These are phyloP conservation scores for Caenorhabditis sp. DNA, from an alignment of 2,888 invertebrate species.

Conservation along the genomic window DNA sequence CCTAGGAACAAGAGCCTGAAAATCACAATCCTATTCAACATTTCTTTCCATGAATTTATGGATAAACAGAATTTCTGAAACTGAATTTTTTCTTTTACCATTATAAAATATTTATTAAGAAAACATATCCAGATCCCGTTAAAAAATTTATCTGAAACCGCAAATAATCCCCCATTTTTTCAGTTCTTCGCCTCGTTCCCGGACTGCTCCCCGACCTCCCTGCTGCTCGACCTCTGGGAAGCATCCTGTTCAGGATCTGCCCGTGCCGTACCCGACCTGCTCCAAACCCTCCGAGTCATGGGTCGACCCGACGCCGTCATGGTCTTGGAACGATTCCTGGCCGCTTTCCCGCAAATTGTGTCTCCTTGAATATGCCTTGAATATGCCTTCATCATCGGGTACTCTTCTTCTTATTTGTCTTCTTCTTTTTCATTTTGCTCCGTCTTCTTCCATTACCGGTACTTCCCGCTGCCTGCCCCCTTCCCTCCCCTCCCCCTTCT, in stretches of 20 bases:
- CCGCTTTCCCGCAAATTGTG: conserved; percentile 56
- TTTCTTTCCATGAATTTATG: too few species aligned
- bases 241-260: conserved; percentile 70
- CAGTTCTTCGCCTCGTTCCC: conserved; percentile 93
- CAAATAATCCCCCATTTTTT: too few species aligned
- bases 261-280: conserved; percentile 75
- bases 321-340: conserved; percentile 73
- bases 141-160: too few species aligned
- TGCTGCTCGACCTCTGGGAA: conserved; percentile 81
- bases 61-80: too few species aligned
- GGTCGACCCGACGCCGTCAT: conserved; percentile 78
- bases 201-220: conserved; percentile 90
- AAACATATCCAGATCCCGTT: too few species aligned
- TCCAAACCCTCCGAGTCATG: conserved; percentile 80
- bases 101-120: too few species aligned
- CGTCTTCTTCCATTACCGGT: conserved; percentile 28
- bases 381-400: conserved; percentile 18
- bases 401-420: too few species aligned
- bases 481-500: too few species aligned
- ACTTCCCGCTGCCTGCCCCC: neutral
- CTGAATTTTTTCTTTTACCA: too few species aligned
- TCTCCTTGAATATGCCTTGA: conserved; percentile 42
- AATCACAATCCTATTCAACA: too few species aligned
- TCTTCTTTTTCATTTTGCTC: too few species aligned
- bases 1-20: too few species aligned